These are phyloP conservation scores for Hydrocynus forskahlii DNA, from an alignment of 2,797 vertebrate genomes.

Conservation along the genomic window DNA sequence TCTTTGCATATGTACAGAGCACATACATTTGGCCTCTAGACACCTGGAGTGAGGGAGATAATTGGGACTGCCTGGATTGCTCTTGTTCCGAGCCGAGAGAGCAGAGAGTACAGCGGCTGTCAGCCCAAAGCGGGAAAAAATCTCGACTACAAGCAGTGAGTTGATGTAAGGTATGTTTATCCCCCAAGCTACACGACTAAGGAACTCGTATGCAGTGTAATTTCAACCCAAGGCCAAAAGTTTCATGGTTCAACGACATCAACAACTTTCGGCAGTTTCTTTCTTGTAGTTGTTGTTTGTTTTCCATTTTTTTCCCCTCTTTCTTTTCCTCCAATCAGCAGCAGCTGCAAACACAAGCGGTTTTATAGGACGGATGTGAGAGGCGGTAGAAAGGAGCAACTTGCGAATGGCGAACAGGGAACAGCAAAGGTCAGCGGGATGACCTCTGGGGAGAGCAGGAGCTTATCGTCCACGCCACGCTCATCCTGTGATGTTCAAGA, in stretches of 20 bases:
- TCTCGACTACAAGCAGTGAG: slow-evolving; percentile 78
- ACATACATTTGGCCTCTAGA: slow-evolving; percentile 53
- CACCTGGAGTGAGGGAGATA: slow-evolving; percentile 52
- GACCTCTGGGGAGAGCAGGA: neutral
- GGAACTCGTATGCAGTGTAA: slow-evolving; percentile 82
- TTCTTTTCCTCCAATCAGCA: slow-evolving; percentile 11
- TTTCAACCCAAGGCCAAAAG: slow-evolving; percentile 81
- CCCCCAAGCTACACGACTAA: slow-evolving; percentile 82
- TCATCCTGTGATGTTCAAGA: slow-evolving; percentile 16
- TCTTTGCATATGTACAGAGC: slow-evolving; percentile 45
- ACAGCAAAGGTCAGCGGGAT: slow-evolving; percentile 16
- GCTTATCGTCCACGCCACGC: slow-evolving; percentile 29
- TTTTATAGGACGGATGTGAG: slow-evolving; percentile 12
- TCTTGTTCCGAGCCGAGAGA: slow-evolving; percentile 66
- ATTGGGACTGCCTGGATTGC: slow-evolving; percentile 69
- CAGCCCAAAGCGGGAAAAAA: slow-evolving; percentile 79
- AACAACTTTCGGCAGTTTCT: slow-evolving; percentile 73
- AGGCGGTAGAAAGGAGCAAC: slow-evolving; percentile 5
- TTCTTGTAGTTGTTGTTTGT: slow-evolving; percentile 32
- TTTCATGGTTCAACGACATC: slow-evolving; percentile 85
- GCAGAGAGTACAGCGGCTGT: slow-evolving; percentile 63
- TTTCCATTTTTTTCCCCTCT: neutral
- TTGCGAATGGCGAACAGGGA: slow-evolving; percentile 24
- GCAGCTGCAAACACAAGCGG: slow-evolving; percentile 54
- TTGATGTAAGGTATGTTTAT: slow-evolving; percentile 88